These are phyloP conservation scores for Allacma fusca DNA, from an alignment of 2,888 invertebrate species.

Conservation along the genomic window DNA sequence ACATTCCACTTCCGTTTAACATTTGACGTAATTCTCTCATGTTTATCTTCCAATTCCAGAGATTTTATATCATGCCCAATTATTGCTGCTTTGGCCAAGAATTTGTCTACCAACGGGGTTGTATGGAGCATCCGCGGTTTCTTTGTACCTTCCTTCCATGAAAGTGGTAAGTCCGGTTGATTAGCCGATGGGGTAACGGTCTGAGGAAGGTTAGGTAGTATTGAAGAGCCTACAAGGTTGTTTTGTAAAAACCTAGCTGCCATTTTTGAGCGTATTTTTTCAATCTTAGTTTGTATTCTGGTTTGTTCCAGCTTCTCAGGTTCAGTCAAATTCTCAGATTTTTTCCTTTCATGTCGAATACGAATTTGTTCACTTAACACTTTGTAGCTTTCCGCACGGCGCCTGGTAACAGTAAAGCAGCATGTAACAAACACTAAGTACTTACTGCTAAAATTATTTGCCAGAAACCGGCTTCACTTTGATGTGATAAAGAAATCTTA, in stretches of 20 bases:
- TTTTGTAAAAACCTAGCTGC: constrained; percentile 42
- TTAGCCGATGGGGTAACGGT: background rate
- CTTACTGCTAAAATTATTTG: background rate
- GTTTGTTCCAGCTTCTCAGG: constrained; percentile 49
- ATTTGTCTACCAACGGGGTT: constrained; percentile 83
- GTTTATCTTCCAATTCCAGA: constrained; percentile 82
- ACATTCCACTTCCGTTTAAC: constrained; percentile 94
- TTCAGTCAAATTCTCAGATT: constrained; percentile 45
- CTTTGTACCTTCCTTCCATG: constrained; percentile 69
- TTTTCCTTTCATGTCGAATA: constrained; percentile 52
- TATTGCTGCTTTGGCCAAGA: constrained; percentile 84
- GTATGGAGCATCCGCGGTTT: constrained; percentile 90
- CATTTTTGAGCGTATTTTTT: constrained; percentile 79
- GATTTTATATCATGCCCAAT: constrained; percentile 88
- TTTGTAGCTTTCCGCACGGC: constrained; percentile 50
- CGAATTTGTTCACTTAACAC: constrained; percentile 58
- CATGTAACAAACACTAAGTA: no score
- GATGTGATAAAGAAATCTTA: no score
- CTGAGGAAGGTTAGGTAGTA: constrained; percentile 10
- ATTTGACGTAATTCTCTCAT: constrained; percentile 82
- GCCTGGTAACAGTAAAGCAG: constrained; percentile 44
- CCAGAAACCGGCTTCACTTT: background rate
- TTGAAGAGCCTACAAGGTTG: constrained; percentile 5
- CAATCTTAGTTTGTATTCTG: constrained; percentile 81
- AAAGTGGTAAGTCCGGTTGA: constrained; percentile 5